Evolutionary conservation across 2,113 vertebrate genomes (phyloP).

Genomic region (Turdus rufiventris): DNA sequence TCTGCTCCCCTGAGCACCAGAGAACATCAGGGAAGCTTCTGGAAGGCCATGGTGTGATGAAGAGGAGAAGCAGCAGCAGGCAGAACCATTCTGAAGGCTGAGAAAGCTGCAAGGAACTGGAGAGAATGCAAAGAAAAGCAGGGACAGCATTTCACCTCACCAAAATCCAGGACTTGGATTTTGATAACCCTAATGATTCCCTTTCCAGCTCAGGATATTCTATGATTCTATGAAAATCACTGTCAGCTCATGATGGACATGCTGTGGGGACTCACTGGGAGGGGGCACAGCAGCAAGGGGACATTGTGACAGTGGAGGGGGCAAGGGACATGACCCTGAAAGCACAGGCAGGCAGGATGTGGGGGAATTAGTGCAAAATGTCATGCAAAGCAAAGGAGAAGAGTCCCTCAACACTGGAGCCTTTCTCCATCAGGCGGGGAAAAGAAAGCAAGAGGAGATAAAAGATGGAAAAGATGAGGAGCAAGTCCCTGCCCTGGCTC

Average conservation of each 20-base stretch:
- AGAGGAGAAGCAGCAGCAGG: background rate
- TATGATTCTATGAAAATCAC: background rate
- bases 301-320: accelerated
- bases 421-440: background rate
- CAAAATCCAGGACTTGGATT: background rate
- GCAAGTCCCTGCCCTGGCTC: background rate
- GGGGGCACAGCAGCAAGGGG: background rate
- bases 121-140: background rate
- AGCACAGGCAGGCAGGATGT: background rate
- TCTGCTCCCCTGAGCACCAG: background rate
- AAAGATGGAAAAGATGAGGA: background rate
- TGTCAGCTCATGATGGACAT: background rate
- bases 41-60: background rate
- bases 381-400: background rate
- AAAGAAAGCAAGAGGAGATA: background rate
- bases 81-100: accelerated
- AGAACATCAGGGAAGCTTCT: background rate
- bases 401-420: background rate
- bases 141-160: background rate
- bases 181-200: background rate
- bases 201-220: background rate
- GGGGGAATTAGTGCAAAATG: background rate
- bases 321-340: background rate
- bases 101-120: background rate
- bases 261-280: background rate